Conservation (phyloP, 2,888 invertebrate species). For the Pterobdella sp. region DNA sequence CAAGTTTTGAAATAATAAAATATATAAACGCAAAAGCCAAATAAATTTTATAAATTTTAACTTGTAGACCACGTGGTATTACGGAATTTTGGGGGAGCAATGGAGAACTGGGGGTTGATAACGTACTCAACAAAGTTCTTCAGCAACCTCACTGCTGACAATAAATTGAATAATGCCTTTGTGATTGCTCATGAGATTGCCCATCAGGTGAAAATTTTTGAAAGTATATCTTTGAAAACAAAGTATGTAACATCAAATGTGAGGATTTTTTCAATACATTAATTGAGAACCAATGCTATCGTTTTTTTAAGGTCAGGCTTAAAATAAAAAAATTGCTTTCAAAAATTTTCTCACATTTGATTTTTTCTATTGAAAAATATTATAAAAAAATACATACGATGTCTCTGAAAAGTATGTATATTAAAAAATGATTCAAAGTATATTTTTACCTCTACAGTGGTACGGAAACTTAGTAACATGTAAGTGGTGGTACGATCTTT, state of each 20-base stretch:
- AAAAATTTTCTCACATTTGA: no score
- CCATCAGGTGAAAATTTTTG: slow-evolving; percentile 26
- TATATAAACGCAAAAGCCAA: background rate
- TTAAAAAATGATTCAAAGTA: no score
- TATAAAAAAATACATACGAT: no score
- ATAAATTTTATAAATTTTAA: no score
- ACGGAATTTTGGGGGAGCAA: slow-evolving; percentile 32
- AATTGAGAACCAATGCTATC: no score
- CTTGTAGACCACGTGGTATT: slow-evolving; percentile 32
- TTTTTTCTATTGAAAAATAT: no score
- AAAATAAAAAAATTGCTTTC: no score
- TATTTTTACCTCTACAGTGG: slow-evolving; percentile 27
- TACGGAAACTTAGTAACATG: slow-evolving; percentile 33
- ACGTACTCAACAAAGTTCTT: slow-evolving; percentile 27
- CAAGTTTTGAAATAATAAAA: background rate
- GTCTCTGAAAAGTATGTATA: no score
- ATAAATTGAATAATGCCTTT: slow-evolving; percentile 2
- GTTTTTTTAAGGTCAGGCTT: no score
- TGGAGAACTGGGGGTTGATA: slow-evolving; percentile 36
- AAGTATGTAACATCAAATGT: no score
- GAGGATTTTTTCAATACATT: no score
- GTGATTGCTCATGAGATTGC: slow-evolving; percentile 31
- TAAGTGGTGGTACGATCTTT: slow-evolving; percentile 33
- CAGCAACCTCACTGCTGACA: slow-evolving; percentile 13
- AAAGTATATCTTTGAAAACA: no score